Evolutionary conservation across 1,140 invertebrate species (phyloP), one percentile per base, ranked within the genome.

Genomic region (Heliconius hermathena): DNA sequence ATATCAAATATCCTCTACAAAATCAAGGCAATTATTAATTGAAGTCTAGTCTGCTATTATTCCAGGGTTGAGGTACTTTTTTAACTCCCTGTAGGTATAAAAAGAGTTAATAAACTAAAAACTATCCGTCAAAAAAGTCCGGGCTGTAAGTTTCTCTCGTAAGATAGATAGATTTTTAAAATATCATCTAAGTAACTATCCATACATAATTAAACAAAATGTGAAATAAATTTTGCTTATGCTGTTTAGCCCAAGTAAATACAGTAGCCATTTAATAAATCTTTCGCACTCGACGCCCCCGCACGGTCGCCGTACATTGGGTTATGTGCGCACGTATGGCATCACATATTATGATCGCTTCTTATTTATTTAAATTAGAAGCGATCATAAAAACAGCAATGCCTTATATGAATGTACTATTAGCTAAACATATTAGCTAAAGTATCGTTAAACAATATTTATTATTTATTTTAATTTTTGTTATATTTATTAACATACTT

Each of bases 191-290:
- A 52, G 46, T 77, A 71, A 36, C 70, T 8, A 41, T 29, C 46
- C 20, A 11, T 41, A 52, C 8, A 80, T 79, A 84, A 89, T 87
- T 85, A 89, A 85, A 85, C 85, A 84, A 84, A 85, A 84, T 77
- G 82, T 70, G 71, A 85, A 83, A 86, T 87, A 89, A 86, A 86
- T 88, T 83, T 82, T 71, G 78, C 83, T 86, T 83, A 83, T 78
- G 79, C 66, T 80, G 82, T 78, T 85, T 74, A 79, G 77, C 83
- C 72, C 78, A 84, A 75, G 79, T 82, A 84, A 84, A 85, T 84
- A 86, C 90, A 85, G 89, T 88, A 89, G 89, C 85, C 80, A 79
- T 84, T 86, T 81, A 82, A 91, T 91, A 91, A 91, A 91, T 91
- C 88, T 90, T 83, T 78, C 60, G 78, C 85, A 88, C 81, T 87